Evolutionary conservation across 1,140 invertebrate species (phyloP).

Genomic region (Meteorus sp.): DNA sequence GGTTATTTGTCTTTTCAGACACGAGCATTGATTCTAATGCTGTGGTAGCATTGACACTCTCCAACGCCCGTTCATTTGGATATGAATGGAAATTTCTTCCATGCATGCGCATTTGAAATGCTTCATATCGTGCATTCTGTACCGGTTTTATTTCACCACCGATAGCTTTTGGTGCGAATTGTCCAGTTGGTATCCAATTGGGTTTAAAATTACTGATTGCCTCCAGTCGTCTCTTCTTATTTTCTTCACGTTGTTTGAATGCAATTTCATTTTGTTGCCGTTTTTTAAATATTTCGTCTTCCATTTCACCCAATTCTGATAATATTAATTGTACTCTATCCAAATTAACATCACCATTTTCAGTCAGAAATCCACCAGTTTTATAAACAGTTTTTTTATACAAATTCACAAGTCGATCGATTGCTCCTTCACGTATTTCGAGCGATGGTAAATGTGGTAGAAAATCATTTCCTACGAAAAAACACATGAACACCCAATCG

Average conservation of each 20-base stretch:
- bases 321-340: slow-evolving; percentile 93
- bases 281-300: slow-evolving; percentile 97
- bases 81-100: slow-evolving; percentile 43
- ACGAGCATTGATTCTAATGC: slow-evolving; percentile 56
- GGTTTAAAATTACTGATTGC: slow-evolving; percentile 64
- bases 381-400: slow-evolving; percentile 96
- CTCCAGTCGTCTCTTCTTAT: slow-evolving; percentile 63
- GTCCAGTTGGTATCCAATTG: slow-evolving; percentile 68
- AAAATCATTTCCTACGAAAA: slow-evolving; percentile 99
- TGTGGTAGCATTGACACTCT: slow-evolving; percentile 38
- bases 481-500: slow-evolving; percentile 99
- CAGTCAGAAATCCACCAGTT: slow-evolving; percentile 92
- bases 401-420: slow-evolving; percentile 89
- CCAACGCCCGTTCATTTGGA: slow-evolving; percentile 33
- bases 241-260: slow-evolving; percentile 78
- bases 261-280: slow-evolving; percentile 83
- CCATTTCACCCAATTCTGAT: slow-evolving; percentile 87
- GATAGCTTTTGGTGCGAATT: slow-evolving; percentile 73
- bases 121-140: slow-evolving; percentile 70
- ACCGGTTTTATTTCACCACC: slow-evolving; percentile 58
- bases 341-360: slow-evolving; percentile 92
- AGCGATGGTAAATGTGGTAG: slow-evolving; percentile 97
- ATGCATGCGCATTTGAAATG: slow-evolving; percentile 66
- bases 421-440: slow-evolving; percentile 97
- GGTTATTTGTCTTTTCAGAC: slow-evolving; percentile 40